phyloP scores from a whole-genome alignment of 2,797 vertebrate genomes.

The Toxotes lorentzi region DNA sequence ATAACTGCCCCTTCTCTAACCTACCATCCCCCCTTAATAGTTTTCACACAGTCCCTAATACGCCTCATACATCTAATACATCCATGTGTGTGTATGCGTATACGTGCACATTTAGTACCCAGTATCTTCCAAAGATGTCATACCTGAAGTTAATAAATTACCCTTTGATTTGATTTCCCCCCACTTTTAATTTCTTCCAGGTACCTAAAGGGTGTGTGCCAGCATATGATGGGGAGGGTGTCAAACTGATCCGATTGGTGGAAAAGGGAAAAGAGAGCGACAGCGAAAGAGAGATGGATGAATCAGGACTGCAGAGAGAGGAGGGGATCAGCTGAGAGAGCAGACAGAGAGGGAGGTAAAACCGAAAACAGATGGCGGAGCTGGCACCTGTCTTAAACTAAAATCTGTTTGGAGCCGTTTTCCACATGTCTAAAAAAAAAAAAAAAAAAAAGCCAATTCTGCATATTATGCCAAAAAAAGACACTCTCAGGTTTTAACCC shows the following conservation, averaged over 20 bases:
- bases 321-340: slow-evolving; percentile 63
- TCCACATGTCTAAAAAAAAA: slow-evolving; percentile 83
- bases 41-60: slow-evolving; percentile 12
- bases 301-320: slow-evolving; percentile 44
- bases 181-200: slow-evolving; percentile 64
- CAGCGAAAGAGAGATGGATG: slow-evolving; percentile 61
- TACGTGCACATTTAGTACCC: slow-evolving; percentile 4
- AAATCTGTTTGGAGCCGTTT: slow-evolving; percentile 89
- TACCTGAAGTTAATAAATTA: slow-evolving; percentile 48
- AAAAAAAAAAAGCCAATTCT: slow-evolving; percentile 67
- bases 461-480: slow-evolving; percentile 80
- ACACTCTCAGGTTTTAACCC: slow-evolving; percentile 85
- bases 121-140: slow-evolving; percentile 41
- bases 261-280: slow-evolving; percentile 19
- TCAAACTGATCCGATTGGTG: slow-evolving; percentile 63
- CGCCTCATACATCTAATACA: background rate
- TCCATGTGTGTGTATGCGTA: background rate
- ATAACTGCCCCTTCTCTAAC: background rate
- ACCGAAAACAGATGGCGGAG: slow-evolving; percentile 88
- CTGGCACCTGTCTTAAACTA: slow-evolving; percentile 86
- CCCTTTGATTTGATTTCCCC: slow-evolving; percentile 50
- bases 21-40: background rate
- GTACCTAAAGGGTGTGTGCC: slow-evolving; percentile 58
- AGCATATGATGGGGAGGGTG: slow-evolving; percentile 52
- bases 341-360: slow-evolving; percentile 82